Percentiles rank a stretch among this genome's conserved stretches.
These are phyloP conservation scores for Cephus pulcher DNA, from an alignment of 2,888 invertebrate species.

Conservation along the genomic window DNA sequence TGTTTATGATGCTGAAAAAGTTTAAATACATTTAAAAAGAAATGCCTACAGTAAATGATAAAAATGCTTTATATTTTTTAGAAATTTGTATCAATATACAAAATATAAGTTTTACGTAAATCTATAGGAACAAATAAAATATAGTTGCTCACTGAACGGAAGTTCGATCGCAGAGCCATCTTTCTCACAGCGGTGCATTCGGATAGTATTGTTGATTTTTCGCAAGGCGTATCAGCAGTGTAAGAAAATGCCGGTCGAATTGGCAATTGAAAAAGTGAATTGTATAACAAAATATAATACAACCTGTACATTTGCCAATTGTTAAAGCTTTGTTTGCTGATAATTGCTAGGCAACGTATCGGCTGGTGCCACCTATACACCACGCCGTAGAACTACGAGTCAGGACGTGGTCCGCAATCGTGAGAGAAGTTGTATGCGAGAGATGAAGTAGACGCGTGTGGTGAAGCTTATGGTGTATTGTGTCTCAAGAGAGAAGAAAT, in stretches of 20 bases:
- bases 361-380: constrained; percentile 23
- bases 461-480: neutral
- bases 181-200: neutral
- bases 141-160: neutral
- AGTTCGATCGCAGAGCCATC: neutral
- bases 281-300: neutral
- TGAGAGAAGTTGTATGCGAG: constrained; percentile 5
- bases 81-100: neutral
- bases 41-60: neutral
- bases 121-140: neutral
- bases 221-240: neutral
- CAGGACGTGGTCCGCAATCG: constrained; percentile 21
- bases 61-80: neutral
- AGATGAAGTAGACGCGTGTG: constrained; percentile 9
- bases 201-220: neutral
- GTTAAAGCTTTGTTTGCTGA: neutral
- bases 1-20: neutral
- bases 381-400: constrained; percentile 29
- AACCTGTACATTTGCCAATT: neutral
- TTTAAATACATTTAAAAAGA: neutral
- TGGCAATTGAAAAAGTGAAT: neutral
- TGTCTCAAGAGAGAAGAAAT: neutral
- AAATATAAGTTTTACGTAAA: neutral
- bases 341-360: neutral
- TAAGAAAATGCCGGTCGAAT: neutral